These are phyloP conservation scores for Caenorhabditis doughertyi DNA, from an alignment of 2,888 invertebrate species.

Conservation along the genomic window DNA sequence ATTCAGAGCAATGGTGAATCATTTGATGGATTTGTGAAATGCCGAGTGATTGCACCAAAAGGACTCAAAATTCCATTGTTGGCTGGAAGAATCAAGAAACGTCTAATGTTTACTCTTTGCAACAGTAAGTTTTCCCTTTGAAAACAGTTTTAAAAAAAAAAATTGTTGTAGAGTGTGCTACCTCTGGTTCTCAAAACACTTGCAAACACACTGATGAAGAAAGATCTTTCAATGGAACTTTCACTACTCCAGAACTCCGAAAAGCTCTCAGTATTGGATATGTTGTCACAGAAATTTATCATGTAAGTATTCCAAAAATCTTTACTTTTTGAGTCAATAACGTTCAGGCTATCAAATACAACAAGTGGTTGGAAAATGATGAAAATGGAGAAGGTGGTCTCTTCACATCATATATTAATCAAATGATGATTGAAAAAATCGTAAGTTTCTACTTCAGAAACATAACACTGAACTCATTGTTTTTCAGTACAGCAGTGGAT, in stretches of 20 bases:
- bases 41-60: too few species aligned
- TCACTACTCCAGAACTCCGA: constrained; percentile 6
- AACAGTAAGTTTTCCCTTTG: neutral
- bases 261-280: constrained; percentile 9
- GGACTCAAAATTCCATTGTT: neutral
- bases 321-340: neutral
- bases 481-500: constrained; percentile 17
- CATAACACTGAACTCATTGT: neutral
- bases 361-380: neutral
- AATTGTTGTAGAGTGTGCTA: neutral
- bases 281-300: neutral
- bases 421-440: constrained; percentile 16
- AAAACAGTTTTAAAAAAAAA: neutral
- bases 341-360: neutral
- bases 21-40: too few species aligned
- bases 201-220: neutral
- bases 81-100: neutral
- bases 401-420: constrained; percentile 22
- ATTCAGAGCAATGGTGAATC: too few species aligned
- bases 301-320: neutral
- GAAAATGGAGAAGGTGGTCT: constrained; percentile 1
- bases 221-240: neutral
- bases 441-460: constrained; percentile 19
- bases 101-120: constrained; percentile 9
- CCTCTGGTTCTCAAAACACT: neutral